Evolutionary conservation across 2,113 vertebrate species (phyloP).

Genomic region (Oryzias javanicus): DNA sequence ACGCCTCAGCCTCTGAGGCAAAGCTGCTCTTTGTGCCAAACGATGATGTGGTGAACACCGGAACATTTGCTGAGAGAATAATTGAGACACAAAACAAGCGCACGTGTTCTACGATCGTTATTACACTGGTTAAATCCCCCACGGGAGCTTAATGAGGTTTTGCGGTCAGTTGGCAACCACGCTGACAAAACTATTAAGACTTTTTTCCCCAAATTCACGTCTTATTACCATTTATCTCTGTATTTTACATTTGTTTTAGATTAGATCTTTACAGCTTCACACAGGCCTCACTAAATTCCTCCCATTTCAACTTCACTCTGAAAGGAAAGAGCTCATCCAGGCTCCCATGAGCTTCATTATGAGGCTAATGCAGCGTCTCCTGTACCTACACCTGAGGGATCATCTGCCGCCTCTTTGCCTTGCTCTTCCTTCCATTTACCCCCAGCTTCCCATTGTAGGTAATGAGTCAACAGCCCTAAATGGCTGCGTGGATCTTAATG

Average conservation of each 20-base stretch:
- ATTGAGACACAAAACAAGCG: constrained; percentile 40
- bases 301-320: constrained; percentile 5
- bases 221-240: constrained; percentile 13
- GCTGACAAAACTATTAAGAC: constrained; percentile 34
- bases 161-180: constrained; percentile 24
- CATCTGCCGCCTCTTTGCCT: constrained; percentile 56
- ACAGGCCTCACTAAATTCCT: neutral
- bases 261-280: constrained; percentile 16
- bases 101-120: constrained; percentile 40
- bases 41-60: constrained; percentile 31
- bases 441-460: constrained; percentile 31
- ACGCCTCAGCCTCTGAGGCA: constrained; percentile 2
- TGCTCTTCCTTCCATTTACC: constrained; percentile 52
- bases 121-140: constrained; percentile 44
- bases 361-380: constrained; percentile 57
- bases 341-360: constrained; percentile 56
- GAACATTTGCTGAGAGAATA: constrained; percentile 33
- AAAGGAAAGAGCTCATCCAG: constrained; percentile 23
- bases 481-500: constrained; percentile 28
- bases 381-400: constrained; percentile 61
- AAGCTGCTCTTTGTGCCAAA: constrained; percentile 3
- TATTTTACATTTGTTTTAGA: constrained; percentile 1
- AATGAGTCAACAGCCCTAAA: constrained; percentile 45
- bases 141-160: constrained; percentile 33
- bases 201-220: constrained; percentile 27